These are phyloP conservation scores for Glossophaga mutica DNA, from an alignment of 2,797 vertebrate species.

Conservation along the genomic window DNA sequence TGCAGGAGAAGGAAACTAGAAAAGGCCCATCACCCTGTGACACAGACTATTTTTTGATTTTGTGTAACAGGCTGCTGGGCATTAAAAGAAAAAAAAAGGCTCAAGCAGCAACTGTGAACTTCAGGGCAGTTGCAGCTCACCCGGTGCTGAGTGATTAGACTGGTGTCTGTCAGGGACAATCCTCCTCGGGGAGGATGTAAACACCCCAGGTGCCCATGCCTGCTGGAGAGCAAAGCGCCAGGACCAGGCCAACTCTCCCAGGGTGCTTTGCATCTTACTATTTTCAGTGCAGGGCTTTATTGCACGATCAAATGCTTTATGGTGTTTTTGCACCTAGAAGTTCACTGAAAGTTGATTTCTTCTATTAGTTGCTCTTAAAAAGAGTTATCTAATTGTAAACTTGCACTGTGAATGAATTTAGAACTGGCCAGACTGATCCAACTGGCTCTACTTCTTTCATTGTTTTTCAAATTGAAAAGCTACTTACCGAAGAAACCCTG, in stretches of 20 bases:
- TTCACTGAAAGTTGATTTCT: constrained; percentile 48
- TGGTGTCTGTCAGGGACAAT: constrained; percentile 40
- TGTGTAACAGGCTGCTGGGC: not conserved
- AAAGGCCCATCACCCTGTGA: not conserved
- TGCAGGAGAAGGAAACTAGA: not conserved
- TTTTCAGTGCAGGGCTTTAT: not conserved
- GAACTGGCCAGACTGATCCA: not conserved
- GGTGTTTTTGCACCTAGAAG: not conserved
- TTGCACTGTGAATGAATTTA: not conserved
- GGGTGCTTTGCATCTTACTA: not conserved
- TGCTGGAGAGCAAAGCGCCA: not conserved
- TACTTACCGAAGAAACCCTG: not conserved
- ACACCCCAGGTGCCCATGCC: not conserved
- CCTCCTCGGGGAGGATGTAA: not conserved
- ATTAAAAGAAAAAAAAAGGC: not conserved
- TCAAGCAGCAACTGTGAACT: constrained; percentile 26
- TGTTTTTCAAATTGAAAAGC: constrained; percentile 1
- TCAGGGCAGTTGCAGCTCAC: not conserved
- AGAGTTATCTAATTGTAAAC: constrained; percentile 19
- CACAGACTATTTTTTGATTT: constrained; percentile 11
- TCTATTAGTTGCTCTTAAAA: constrained; percentile 50
- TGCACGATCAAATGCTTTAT: not conserved
- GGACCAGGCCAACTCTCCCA: not conserved
- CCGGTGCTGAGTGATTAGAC: not conserved
- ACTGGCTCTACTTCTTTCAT: not conserved